Percentiles rank a stretch among this genome's conserved stretches.
phyloP scores from a whole-genome alignment of 2,888 invertebrate genomes.

The Trimorus sp. region DNA sequence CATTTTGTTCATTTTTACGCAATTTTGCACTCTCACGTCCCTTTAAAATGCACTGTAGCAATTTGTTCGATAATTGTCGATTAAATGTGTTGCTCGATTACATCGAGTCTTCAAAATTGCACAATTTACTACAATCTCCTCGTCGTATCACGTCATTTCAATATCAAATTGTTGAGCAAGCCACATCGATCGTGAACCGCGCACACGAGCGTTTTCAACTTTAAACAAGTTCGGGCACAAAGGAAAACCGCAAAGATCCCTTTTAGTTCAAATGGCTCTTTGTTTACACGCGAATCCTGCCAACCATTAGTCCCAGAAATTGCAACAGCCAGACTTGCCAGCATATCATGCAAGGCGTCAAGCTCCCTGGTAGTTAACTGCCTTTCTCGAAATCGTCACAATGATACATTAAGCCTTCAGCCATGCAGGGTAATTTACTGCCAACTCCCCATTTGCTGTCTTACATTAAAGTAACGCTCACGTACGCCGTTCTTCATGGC shows the following conservation, averaged over 20 bases:
- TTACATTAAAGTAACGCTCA: slow-evolving; percentile 43
- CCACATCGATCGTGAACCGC: slow-evolving; percentile 36
- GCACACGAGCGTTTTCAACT: slow-evolving; percentile 36
- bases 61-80: no score
- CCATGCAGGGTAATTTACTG: slow-evolving; percentile 43
- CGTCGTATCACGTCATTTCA: not conserved
- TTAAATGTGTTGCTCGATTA: no score
- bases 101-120: no score
- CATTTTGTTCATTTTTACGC: no score
- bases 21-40: no score
- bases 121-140: no score
- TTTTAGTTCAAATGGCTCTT: slow-evolving; percentile 58
- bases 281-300: slow-evolving; percentile 58
- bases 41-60: no score
- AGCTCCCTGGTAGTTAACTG: slow-evolving; percentile 47
- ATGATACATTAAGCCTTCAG: slow-evolving; percentile 57
- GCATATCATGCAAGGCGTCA: slow-evolving; percentile 51
- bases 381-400: slow-evolving; percentile 58
- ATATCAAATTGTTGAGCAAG: slow-evolving; percentile 22
- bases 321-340: slow-evolving; percentile 53
- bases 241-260: slow-evolving; percentile 59
- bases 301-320: slow-evolving; percentile 60
- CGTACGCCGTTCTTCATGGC: slow-evolving; percentile 42
- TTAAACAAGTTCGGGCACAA: slow-evolving; percentile 51
- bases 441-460: slow-evolving; percentile 41